Base-by-base conservation (phyloP, 2,888 invertebrate genomes). In the Ptychoptera albimana region DNA sequence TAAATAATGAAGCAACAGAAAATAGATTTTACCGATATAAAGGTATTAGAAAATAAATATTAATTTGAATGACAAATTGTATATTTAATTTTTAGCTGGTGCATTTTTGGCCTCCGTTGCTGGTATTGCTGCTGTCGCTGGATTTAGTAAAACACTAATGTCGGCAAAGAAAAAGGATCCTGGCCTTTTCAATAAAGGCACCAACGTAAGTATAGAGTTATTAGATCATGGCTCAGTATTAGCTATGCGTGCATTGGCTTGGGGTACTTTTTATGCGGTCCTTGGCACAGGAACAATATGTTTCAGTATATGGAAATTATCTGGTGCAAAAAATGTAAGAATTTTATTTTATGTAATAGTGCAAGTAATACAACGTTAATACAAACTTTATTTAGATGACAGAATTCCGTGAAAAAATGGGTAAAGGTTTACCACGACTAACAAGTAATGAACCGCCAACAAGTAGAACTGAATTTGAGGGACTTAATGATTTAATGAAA, bases 221-320 rank as follows among this genome's bases (percentile, higher is more conserved):
- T 71, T 76, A 41, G 88, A 88, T 61, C 78, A 80, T 46, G 92
- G 91, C 12, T 77, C 79, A 4, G 69, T 75, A 5, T 67, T 93
- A 46, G 93, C 93, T 1, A 51, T 85, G 43, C 72, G 86, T 58
- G 94, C 94, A 0, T 68, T 94, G 1, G 84, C 82, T 8, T 84
- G 86, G 82, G 93, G 91, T 2, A 82, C 87, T 0, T 51, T 91
- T 1, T 91, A 85, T 64, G 88, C 93, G 0, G 67, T 89, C n/a
- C 69, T 82, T 32, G 92, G 92, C 1, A 86, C 89, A 45, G 76
- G 86, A 8, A 61, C 82, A 42, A 62, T 93, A 43, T 86, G 82
- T 59, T 88, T 79, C 63, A 76, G 79, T 10, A 73, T 89, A 47
- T 93, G 89, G 86, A 92, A 91, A 65, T 57, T 89, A 11, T 80